Conservation (phyloP, 1,140 invertebrate species). For the Rhopalosiphum maidis region DNA sequence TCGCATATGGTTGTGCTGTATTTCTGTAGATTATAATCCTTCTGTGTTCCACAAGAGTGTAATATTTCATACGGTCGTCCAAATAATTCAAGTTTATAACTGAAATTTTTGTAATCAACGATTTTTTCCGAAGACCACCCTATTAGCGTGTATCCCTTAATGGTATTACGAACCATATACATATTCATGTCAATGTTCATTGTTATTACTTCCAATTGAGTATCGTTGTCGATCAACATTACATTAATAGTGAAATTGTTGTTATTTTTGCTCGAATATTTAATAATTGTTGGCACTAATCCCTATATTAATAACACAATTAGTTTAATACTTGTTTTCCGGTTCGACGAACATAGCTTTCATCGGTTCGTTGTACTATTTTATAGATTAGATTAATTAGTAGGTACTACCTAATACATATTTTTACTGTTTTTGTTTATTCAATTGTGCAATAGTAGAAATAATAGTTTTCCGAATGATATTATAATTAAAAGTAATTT, state of each 20-base stretch:
- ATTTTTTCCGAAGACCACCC: neutral
- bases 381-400: neutral
- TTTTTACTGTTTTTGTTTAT: neutral
- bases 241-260: neutral
- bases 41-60: neutral
- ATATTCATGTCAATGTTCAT: neutral
- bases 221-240: constrained; percentile 11
- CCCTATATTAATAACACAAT: neutral
- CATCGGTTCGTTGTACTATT: too few species aligned
- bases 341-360: too few species aligned
- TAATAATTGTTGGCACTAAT: neutral
- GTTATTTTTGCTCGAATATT: neutral
- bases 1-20: neutral
- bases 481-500: too few species aligned
- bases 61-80: constrained; percentile 15
- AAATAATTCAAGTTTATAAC: neutral
- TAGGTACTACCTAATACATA: neutral
- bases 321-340: neutral
- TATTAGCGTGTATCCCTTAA: constrained; percentile 20
- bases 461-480: too few species aligned
- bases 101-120: neutral
- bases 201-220: neutral
- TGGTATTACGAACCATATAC: neutral
- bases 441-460: too few species aligned
- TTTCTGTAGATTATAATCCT: neutral